A percentile compares a stretch with the other conserved stretches of the same genome.
Conservation (phyloP, 2,113 vertebrate species). For the Eubucco bourcierii region DNA sequence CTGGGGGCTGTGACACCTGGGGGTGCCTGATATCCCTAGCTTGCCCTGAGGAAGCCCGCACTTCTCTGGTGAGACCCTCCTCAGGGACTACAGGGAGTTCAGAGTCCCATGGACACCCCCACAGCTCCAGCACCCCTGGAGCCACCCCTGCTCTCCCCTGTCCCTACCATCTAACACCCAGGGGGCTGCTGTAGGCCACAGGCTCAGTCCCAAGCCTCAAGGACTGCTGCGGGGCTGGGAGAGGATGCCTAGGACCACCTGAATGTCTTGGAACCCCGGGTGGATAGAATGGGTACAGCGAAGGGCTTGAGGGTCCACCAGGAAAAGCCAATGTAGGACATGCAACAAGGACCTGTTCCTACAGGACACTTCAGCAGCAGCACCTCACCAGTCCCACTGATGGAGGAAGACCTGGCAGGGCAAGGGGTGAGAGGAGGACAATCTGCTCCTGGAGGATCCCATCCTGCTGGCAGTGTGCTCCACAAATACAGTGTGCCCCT, state of each 20-base stretch:
- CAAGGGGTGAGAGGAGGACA: not conserved
- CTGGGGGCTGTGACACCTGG: not conserved
- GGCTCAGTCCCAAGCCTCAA: not conserved
- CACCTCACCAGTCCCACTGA: not conserved
- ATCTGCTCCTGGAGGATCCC: no score
- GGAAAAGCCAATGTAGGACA: not conserved
- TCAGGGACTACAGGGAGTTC: not conserved
- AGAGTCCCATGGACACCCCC: not conserved
- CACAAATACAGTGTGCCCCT: no score
- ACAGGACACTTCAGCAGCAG: not conserved
- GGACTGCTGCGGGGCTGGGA: not conserved
- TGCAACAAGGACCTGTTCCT: not conserved
- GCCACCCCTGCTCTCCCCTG: accelerated
- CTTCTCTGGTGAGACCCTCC: not conserved
- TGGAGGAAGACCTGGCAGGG: not conserved
- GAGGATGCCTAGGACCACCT: not conserved
- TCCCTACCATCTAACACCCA: not conserved
- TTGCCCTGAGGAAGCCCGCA: not conserved
- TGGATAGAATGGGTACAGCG: not conserved
- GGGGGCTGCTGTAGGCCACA: not conserved
- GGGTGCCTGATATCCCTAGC: not conserved
- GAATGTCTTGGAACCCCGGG: not conserved
- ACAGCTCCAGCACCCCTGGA: not conserved
- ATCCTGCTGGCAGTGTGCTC: no score
- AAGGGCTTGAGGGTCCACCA: not conserved